Evolutionary conservation across 2,888 invertebrate genomes (phyloP), one percentile per base, ranked within the genome.

Genomic region (Entomobrya proxima): DNA sequence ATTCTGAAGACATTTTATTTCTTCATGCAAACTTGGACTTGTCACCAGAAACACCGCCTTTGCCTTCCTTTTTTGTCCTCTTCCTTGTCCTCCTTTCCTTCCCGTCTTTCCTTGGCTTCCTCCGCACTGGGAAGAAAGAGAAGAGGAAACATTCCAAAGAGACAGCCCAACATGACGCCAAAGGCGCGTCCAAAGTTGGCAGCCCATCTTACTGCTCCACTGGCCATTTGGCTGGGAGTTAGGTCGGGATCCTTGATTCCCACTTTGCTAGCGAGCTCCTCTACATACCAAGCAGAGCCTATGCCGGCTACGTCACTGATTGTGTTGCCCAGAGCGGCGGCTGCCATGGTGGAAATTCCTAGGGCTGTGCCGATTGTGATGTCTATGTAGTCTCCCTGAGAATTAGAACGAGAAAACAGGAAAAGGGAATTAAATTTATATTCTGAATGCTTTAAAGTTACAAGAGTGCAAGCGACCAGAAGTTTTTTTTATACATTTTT

Each of bases 311-410:
- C 94, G 93, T 99, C 99, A 86, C 98, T 98, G 90, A 99, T 95
- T 32, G 98, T 97, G 92, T 99, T 99, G 78, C 99, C 99, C 79
- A 98, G 93, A 52, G 98, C 98, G 79, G 89, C 91, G 91, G 93
- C 92, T 89, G 97, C 97, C 98, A 98, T 98, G 84, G 98, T 98
- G 75, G 98, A 96, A 91, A 98, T 94, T 82, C 97, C 96, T 6
- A 98, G 95, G 91, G 95, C 94, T 75, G 95, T 94, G 88, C 98
- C 97, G 91, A 98, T 93, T 79, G 95, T 94, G 89, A 95, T 93
- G 92, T 99, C 99, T 91, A 99, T 99, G 91, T 96, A 96, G 92
- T 99, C 99, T 78, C 99, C 99, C 98, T 98, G 92, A n/a, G n/a
- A n/a, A n/a, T n/a, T n/a, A n/a, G 90, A 93, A 92, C 82, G 83